Conservation (phyloP, 2,797 vertebrate species). For the Tenualosa thibaudeaui region DNA sequence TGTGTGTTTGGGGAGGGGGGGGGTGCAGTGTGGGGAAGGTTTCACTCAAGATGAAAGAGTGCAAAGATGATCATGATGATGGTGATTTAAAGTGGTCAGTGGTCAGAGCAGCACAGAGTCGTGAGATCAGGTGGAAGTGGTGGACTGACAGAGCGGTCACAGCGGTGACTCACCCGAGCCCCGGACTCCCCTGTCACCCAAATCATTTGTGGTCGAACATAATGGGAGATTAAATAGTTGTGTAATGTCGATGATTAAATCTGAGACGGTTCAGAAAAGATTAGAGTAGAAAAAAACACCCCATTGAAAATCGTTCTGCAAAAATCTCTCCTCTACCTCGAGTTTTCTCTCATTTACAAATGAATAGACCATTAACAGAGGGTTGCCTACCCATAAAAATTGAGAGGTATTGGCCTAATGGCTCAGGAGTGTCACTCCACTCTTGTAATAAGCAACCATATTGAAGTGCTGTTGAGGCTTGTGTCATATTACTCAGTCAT, state of each 20-base stretch:
- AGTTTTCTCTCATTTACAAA: not conserved
- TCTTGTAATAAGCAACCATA: not conserved
- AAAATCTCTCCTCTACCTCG: not conserved
- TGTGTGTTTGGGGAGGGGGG: not conserved
- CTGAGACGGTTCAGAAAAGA: conserved; percentile 5
- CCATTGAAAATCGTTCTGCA: not conserved
- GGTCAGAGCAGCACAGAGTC: not conserved
- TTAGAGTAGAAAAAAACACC: not conserved
- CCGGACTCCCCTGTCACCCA: not conserved
- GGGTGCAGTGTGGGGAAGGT: not conserved
- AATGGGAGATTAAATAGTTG: conserved; percentile 17
- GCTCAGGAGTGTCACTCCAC: not conserved
- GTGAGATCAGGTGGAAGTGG: not conserved
- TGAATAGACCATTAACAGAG: not conserved
- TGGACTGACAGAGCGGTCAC: not conserved
- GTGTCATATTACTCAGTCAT: not conserved
- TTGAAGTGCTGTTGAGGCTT: not conserved
- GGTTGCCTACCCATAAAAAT: not conserved
- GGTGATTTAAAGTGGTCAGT: not conserved
- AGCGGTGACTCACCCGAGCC: not conserved
- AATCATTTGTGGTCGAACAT: not conserved
- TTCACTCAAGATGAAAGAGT: not conserved
- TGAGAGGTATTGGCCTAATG: not conserved
- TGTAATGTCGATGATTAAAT: conserved; percentile 17
- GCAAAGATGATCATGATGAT: not conserved